Evolutionary conservation across 1,140 invertebrate genomes (phyloP).

Genomic region (Drosophila ohnishii): DNA sequence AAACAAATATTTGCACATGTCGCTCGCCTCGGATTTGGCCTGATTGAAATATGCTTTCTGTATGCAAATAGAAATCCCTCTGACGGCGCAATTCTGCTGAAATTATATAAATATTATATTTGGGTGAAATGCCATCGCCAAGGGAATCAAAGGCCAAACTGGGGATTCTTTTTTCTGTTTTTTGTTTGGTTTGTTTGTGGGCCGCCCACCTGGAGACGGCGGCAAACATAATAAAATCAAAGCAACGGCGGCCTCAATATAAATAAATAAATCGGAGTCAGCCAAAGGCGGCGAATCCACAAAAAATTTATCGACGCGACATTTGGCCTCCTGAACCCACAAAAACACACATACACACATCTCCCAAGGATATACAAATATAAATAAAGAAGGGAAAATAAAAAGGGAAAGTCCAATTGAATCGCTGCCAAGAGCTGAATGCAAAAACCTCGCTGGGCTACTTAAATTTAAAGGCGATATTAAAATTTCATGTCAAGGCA

Average conservation of each 20-base stretch:
- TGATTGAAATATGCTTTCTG: slow-evolving; percentile 42
- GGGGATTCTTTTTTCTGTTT: neutral
- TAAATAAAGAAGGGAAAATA: slow-evolving; percentile 40
- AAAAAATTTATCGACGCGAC: slow-evolving; percentile 59
- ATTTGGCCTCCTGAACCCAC: slow-evolving; percentile 29
- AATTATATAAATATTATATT: slow-evolving; percentile 42
- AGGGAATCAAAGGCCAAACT: slow-evolving; percentile 19
- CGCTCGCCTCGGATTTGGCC: slow-evolving; percentile 1
- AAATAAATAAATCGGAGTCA: slow-evolving; percentile 64
- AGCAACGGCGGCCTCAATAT: slow-evolving; percentile 60
- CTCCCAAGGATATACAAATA: slow-evolving; percentile 59
- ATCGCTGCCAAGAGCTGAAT: slow-evolving; percentile 59
- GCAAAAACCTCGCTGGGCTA: slow-evolving; percentile 50
- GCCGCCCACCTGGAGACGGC: slow-evolving; percentile 25
- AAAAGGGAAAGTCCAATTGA: slow-evolving; percentile 48
- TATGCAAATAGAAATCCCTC: slow-evolving; percentile 33
- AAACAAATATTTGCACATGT: slow-evolving; percentile 45
- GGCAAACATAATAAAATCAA: slow-evolving; percentile 64
- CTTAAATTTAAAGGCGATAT: slow-evolving; percentile 71
- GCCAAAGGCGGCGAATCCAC: slow-evolving; percentile 17
- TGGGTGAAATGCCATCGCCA: slow-evolving; percentile 13
- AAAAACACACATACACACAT: slow-evolving; percentile 22
- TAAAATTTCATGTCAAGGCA: slow-evolving; percentile 66
- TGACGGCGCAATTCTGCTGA: neutral
- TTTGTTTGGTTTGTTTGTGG: slow-evolving; percentile 1